Base-by-base conservation (phyloP, 2,797 vertebrate genomes). In the Tolypeutes matacus region DNA sequence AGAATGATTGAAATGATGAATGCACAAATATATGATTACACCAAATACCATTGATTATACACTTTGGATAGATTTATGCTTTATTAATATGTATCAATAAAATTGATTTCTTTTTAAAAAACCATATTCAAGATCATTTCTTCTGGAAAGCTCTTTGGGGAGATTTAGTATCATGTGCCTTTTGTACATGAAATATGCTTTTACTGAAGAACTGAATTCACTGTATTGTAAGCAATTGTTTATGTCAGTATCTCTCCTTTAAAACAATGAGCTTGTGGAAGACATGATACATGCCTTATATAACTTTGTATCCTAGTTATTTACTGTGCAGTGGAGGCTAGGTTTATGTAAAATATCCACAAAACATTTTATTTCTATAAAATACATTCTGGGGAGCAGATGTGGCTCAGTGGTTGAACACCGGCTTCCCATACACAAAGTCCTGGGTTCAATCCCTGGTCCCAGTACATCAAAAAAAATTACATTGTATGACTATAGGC, bases 341-440 rank as follows among this genome's bases (percentile, higher is more conserved):
- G n/a, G 3, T 56, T 60, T 92, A 77, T 36, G 8, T 42, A 73
- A 80, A 67, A 17, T 34, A 89, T 72, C n/a, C 27, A 62, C 29
- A 95, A 86, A 82, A 77, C 7, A 85, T 39, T 39, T 95, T 70
- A 93, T 70, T 93, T 89, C 18, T 76, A 53, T 42, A 89, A 75
- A 70, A 53, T n/a, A 65, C 2, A 81, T 39, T 90, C 5, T 46
- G 46, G 46, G 46, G 46, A 46, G 46, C 46, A 46, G 46, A 46
- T 46, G 46, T 46, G 46, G 46, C 5, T 46, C 46, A 46, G 46
- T 46, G 46, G 46, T 11, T 46, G 46, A 46, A 9, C 11, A 8
- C 46, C 46, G 9, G 46, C 46, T 46, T 46, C 46, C 46, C 46
- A 46, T 8, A 46, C 9, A 46, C 9, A 8, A 46, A 8, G 46